A percentile compares a stretch with the other conserved stretches of the same genome.
Evolutionary conservation across 2,113 vertebrate species (phyloP).

Genomic region (Phaethornis superciliosus): DNA sequence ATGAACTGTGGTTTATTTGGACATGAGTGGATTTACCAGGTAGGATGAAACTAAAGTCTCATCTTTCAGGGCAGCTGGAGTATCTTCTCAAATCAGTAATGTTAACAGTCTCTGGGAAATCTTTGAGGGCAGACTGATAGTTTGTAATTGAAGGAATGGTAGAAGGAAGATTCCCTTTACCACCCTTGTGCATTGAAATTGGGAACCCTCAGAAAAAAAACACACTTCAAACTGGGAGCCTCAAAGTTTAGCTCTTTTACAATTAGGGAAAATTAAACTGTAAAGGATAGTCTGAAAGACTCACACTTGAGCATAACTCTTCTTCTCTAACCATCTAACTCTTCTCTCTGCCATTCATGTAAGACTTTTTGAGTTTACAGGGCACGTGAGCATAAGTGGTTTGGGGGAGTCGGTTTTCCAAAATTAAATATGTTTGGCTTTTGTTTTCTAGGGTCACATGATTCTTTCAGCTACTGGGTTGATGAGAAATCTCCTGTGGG

Average conservation of each 20-base stretch:
- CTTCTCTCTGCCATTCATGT: rapidly evolving
- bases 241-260: not conserved
- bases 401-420: not conserved
- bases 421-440: not conserved
- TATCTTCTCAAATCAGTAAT: not conserved
- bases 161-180: not conserved
- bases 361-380: not conserved
- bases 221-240: not conserved
- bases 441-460: slow-evolving; percentile 82
- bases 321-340: not conserved
- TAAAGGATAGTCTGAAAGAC: not conserved
- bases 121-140: not conserved
- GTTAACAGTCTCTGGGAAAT: not conserved
- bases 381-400: rapidly evolving
- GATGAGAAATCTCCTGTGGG: slow-evolving; percentile 89
- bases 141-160: not conserved
- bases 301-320: not conserved
- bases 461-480: slow-evolving; percentile 92
- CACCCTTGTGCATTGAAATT: not conserved
- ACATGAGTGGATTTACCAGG: not conserved
- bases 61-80: not conserved
- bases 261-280: not conserved
- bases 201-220: not conserved
- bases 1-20: not conserved
- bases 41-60: not conserved